These are phyloP conservation scores for Hafferia zeledoni DNA, from an alignment of 2,797 vertebrate species.

Conservation along the genomic window DNA sequence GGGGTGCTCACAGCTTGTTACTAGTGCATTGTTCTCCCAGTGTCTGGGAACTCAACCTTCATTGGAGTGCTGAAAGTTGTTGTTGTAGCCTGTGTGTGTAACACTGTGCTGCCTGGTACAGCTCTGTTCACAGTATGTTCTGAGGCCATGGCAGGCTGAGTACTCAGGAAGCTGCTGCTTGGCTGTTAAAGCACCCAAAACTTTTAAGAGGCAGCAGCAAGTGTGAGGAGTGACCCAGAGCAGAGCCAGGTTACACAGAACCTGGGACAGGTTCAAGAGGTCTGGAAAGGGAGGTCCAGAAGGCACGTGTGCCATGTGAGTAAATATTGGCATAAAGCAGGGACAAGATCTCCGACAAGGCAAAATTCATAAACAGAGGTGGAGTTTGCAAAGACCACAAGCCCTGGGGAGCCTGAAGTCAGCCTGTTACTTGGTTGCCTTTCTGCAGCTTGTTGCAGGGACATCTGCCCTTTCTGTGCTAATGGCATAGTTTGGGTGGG, in stretches of 20 bases:
- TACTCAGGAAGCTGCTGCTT: not conserved
- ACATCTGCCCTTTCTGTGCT: not conserved
- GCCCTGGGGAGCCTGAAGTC: not conserved
- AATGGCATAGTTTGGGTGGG: not conserved
- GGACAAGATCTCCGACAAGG: not conserved
- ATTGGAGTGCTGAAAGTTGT: not conserved
- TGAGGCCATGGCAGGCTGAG: not conserved
- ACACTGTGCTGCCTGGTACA: not conserved
- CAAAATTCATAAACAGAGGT: not conserved
- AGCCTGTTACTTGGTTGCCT: not conserved
- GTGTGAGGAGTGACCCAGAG: not conserved
- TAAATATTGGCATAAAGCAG: not conserved
- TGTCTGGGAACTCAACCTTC: not conserved
- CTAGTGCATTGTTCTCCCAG: constrained; percentile 9
- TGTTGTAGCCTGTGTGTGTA: not conserved
- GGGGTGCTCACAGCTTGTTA: not conserved
- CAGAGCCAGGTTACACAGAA: not conserved
- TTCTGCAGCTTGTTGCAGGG: not conserved
- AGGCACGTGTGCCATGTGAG: not conserved
- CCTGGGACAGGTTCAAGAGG: not conserved
- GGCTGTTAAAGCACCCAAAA: not conserved
- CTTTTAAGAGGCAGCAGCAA: not conserved
- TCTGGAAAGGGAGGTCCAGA: not conserved
- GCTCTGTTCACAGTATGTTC: not conserved
- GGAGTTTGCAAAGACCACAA: not conserved